Conservation (phyloP, 2,888 invertebrate species). For the Chrysotoxum bicinctum region DNA sequence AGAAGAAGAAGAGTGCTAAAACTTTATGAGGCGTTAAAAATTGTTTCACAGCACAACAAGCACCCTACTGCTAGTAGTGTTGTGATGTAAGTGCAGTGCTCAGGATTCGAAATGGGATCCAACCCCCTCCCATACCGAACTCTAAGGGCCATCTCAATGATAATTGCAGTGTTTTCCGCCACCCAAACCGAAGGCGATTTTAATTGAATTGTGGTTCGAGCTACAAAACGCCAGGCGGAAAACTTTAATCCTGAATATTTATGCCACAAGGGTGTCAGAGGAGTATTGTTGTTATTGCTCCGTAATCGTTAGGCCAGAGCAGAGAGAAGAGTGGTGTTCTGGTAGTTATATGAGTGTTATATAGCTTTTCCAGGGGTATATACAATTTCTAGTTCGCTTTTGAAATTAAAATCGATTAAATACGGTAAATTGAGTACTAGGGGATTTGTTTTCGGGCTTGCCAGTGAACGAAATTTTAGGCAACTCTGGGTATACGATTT, state of each 20-base stretch:
- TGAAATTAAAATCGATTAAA: constrained; percentile 71
- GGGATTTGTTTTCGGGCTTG: constrained; percentile 51
- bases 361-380: constrained; percentile 39
- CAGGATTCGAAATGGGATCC: constrained; percentile 7
- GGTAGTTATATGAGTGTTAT: constrained; percentile 6
- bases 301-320: constrained; percentile 15
- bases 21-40: constrained; percentile 72
- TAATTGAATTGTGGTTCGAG: constrained; percentile 69
- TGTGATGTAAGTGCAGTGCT: constrained; percentile 37
- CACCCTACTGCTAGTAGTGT: constrained; percentile 22
- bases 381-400: constrained; percentile 66
- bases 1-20: constrained; percentile 53
- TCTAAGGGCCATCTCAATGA: constrained; percentile 43
- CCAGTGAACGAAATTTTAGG: background rate
- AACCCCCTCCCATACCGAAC: background rate
- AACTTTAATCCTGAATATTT: constrained; percentile 71
- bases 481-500: background rate
- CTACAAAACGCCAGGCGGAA: constrained; percentile 59
- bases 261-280: constrained; percentile 47
- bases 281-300: constrained; percentile 15
- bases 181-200: constrained; percentile 58
- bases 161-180: constrained; percentile 52
- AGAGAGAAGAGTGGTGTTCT: background rate
- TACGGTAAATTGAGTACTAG: constrained; percentile 64
- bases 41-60: constrained; percentile 70